These are phyloP conservation scores for Gavialis gangeticus DNA, from an alignment of 2,113 vertebrate genomes.

Conservation along the genomic window DNA sequence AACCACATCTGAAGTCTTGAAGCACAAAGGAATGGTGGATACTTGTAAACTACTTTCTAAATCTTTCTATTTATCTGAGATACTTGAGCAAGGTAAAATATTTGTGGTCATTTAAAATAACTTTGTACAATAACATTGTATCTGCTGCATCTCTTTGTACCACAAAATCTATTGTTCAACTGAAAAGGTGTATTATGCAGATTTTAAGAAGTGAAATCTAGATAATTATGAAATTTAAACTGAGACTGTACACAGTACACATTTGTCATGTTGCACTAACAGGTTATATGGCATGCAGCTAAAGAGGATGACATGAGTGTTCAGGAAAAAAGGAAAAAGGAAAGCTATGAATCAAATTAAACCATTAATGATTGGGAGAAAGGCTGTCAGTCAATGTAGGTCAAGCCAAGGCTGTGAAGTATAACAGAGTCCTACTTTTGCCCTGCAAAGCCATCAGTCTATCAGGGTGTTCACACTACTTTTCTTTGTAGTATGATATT, in stretches of 20 bases:
- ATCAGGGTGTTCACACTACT: background rate
- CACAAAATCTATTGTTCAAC: background rate
- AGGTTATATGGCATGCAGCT: background rate
- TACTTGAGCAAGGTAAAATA: slow-evolving; percentile 4
- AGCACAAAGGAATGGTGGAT: background rate
- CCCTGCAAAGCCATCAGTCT: slow-evolving; percentile 13
- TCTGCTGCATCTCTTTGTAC: background rate
- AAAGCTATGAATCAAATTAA: slow-evolving; percentile 36
- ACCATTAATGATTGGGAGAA: slow-evolving; percentile 30
- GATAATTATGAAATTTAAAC: background rate
- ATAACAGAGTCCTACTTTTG: background rate
- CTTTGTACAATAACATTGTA: background rate
- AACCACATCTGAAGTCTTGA: background rate
- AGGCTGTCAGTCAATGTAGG: background rate
- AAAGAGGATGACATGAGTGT: background rate
- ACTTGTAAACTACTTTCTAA: background rate
- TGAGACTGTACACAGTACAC: background rate
- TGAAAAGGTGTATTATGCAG: background rate
- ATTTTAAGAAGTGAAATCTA: background rate
- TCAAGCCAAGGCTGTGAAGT: background rate
- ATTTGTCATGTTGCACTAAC: background rate
- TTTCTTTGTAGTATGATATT: slow-evolving; percentile 32
- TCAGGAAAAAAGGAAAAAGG: background rate
- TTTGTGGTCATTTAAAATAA: slow-evolving; percentile 31
- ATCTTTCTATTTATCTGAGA: background rate